Evolutionary conservation across 2,888 invertebrate genomes (phyloP), one percentile per base, ranked within the genome.

Genomic region (Drosophila mimetica): DNA sequence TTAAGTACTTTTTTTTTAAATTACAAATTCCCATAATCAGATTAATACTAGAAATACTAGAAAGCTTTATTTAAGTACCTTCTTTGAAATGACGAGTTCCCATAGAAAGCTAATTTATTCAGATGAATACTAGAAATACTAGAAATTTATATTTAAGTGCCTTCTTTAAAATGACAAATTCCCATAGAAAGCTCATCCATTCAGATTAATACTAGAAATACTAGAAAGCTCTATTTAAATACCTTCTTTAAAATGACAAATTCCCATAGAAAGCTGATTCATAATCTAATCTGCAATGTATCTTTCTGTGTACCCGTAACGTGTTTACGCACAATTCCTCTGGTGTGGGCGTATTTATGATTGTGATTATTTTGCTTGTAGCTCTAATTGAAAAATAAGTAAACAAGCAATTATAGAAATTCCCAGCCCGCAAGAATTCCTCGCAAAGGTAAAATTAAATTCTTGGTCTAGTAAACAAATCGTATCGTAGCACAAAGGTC

Each of bases 361-460:
- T 61, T 74, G 66, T 70, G 71, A 85, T 80, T 70, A 77, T 84
- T 71, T 74, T 63, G 44, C 60, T 70, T 74, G 59, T 80, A 72
- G 59, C 61, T 61, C 73, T 85, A 77, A 83, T 80, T 75, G 75
- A 71, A 79, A 80, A 76, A 64, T 77, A 69, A 71, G 74, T 75
- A 77, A 86, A 76, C 76, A 83, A 57, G 47, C 55, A 66, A 74
- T 78, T 74, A 71, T 48, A 60, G 46, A 44, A 55, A 44, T 57
- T 60, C 44, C 51, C 36, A 46, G 44, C n/a, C 36, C 28, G 44
- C 34, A 2, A 2, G 44, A 59, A 58, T 52, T 37, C 14, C 28
- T 20, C n/a, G 20, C 46, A n/a, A 11, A 18, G 28, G 25, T 39
- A 39, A 42, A 53, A 20, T 30, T 20, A 28, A 44, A 46, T 46